These are phyloP conservation scores for Psix sp. DNA, from an alignment of 1,140 invertebrate species.

Conservation along the genomic window DNA sequence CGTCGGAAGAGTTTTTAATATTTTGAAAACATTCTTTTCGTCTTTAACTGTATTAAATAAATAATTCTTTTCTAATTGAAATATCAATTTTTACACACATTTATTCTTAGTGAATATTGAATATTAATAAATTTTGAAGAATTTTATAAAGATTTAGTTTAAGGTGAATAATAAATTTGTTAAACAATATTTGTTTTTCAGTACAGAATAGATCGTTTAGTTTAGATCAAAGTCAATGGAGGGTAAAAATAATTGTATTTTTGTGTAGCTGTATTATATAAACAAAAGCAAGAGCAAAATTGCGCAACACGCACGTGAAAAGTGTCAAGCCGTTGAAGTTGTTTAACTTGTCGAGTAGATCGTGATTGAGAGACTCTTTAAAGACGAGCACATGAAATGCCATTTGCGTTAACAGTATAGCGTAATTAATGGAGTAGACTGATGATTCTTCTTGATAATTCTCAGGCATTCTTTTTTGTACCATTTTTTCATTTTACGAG, in stretches of 20 bases:
- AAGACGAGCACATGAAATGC: constrained; percentile 46
- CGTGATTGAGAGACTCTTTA: constrained; percentile 66
- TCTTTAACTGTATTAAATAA: no score
- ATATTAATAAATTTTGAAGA: no score
- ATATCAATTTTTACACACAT: no score
- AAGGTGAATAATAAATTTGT: no score
- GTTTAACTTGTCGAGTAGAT: constrained; percentile 63
- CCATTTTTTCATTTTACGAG: constrained; percentile 9
- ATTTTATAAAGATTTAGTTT: no score
- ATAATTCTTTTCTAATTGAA: no score
- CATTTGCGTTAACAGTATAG: constrained; percentile 62
- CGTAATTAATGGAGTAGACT: constrained; percentile 52
- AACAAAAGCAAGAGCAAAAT: constrained; percentile 38
- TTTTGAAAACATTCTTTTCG: no score
- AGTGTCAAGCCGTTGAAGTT: constrained; percentile 63
- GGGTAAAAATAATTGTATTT: no score
- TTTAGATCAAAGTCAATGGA: not conserved
- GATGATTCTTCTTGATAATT: constrained; percentile 40
- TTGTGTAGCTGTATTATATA: constrained; percentile 25
- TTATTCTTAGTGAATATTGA: no score
- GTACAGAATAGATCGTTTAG: no score
- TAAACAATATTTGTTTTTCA: no score
- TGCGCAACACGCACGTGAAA: constrained; percentile 58
- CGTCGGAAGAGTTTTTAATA: no score
- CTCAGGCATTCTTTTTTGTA: constrained; percentile 2